phyloP scores from a whole-genome alignment of 2,797 vertebrate genomes.

The Leptatherina wallacei region DNA sequence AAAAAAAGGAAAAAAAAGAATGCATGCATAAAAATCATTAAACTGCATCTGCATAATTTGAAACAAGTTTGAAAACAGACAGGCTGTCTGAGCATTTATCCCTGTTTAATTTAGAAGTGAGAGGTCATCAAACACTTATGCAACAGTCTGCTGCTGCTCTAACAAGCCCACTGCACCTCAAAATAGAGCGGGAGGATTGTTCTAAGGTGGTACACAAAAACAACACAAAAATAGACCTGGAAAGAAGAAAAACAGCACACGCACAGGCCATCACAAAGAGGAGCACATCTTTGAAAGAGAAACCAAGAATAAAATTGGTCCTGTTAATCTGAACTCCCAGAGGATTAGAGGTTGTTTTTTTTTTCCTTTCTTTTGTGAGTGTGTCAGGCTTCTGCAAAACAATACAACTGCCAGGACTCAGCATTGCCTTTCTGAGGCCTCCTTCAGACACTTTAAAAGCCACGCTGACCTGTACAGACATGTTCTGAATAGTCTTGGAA shows the following conservation, averaged over 20 bases:
- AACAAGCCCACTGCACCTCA: constrained; percentile 53
- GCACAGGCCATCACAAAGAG: constrained; percentile 2
- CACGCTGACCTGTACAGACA: constrained; percentile 60
- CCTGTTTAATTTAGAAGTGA: constrained; percentile 68
- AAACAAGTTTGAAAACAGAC: constrained; percentile 34
- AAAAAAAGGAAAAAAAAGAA: not conserved
- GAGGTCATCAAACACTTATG: constrained; percentile 77
- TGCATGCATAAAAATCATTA: constrained; percentile 1
- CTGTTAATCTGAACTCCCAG: constrained; percentile 28
- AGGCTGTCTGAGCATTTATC: constrained; percentile 40
- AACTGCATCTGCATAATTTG: constrained; percentile 16
- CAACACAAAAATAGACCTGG: constrained; percentile 75
- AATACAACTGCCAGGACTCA: constrained; percentile 59
- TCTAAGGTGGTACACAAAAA: constrained; percentile 75
- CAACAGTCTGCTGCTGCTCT: constrained; percentile 66
- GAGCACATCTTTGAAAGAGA: constrained; percentile 44
- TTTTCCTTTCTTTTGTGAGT: not conserved
- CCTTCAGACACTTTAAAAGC: constrained; percentile 45
- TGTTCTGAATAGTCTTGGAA: constrained; percentile 46
- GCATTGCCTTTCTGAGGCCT: constrained; percentile 57
- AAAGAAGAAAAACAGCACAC: constrained; percentile 6
- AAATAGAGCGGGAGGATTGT: constrained; percentile 79
- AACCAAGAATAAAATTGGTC: constrained; percentile 40
- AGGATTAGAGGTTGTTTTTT: not conserved
- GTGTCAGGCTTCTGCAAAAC: constrained; percentile 36